These are phyloP conservation scores for Oncorhynchus nerka DNA, from an alignment of 2,113 vertebrate genomes.

Conservation along the genomic window DNA sequence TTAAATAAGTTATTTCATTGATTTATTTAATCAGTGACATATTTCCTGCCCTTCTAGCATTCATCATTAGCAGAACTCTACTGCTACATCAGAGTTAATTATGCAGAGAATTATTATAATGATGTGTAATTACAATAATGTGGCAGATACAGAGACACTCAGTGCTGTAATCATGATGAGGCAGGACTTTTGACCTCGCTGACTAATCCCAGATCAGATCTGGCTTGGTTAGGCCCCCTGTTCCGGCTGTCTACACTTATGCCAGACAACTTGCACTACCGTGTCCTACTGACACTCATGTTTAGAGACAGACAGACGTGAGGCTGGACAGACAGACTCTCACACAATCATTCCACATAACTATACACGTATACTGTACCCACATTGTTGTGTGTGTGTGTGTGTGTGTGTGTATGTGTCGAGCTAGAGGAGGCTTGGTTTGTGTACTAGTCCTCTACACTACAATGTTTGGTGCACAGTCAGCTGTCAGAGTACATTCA, in stretches of 20 bases:
- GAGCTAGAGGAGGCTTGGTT: too few species aligned
- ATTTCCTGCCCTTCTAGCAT: neutral
- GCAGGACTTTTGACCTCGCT: neutral
- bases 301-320: too few species aligned
- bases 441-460: too few species aligned
- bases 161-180: neutral
- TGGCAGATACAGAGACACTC: neutral
- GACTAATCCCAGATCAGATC: too few species aligned
- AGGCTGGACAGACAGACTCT: too few species aligned
- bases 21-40: conserved; percentile 4
- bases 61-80: neutral
- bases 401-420: neutral
- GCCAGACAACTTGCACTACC: too few species aligned
- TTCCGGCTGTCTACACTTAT: too few species aligned
- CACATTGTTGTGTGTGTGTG: neutral
- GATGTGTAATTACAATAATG: conserved; percentile 32
- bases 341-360: too few species aligned
- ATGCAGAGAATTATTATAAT: conserved; percentile 27
- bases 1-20: neutral
- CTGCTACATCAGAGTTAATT: conserved; percentile 15
- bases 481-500: neutral
- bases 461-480: neutral
- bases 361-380: neutral
- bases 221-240: too few species aligned
- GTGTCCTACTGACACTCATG: too few species aligned